phyloP scores from a whole-genome alignment of 2,888 invertebrate genomes.

The Cheilosia impressa region DNA sequence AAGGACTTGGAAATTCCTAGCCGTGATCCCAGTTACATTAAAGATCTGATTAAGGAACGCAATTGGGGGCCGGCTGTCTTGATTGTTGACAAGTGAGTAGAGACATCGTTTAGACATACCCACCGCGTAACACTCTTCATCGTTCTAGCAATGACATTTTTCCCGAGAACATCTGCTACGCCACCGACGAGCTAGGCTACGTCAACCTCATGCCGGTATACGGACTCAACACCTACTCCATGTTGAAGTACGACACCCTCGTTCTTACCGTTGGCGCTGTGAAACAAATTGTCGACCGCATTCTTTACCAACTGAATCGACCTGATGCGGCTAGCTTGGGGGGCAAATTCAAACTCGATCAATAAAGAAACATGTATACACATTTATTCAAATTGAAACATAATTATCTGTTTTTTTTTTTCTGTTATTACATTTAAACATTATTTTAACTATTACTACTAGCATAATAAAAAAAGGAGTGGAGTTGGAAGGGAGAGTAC shows the following conservation, averaged over 20 bases:
- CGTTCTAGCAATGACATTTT: conserved; percentile 91
- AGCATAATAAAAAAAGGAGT: conserved; percentile 65
- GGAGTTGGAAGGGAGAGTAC: conserved; percentile 55
- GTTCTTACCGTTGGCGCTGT: conserved; percentile 93
- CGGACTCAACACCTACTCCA: conserved; percentile 97
- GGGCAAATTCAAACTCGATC: conserved; percentile 86
- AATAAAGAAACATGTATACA: conserved; percentile 80
- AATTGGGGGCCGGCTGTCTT: conserved; percentile 98
- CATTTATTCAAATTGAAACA: conserved; percentile 72
- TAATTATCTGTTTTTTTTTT: conserved; percentile 58
- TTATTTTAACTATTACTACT: conserved; percentile 74
- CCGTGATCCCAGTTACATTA: conserved; percentile 90
- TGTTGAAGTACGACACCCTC: conserved; percentile 97
- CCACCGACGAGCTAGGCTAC: conserved; percentile 90
- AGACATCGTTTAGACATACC: background rate
- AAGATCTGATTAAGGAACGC: conserved; percentile 91
- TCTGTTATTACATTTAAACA: conserved; percentile 71
- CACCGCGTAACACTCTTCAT: conserved; percentile 54
- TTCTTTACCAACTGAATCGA: conserved; percentile 89
- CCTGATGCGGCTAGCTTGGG: conserved; percentile 84
- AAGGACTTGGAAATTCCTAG: conserved; percentile 93
- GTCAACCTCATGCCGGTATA: conserved; percentile 98
- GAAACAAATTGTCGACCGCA: conserved; percentile 91
- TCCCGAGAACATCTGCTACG: conserved; percentile 93
- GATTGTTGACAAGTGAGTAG: conserved; percentile 93